phyloP scores from a whole-genome alignment of 2,797 vertebrate genomes.

The Rhodeus uyekii region DNA sequence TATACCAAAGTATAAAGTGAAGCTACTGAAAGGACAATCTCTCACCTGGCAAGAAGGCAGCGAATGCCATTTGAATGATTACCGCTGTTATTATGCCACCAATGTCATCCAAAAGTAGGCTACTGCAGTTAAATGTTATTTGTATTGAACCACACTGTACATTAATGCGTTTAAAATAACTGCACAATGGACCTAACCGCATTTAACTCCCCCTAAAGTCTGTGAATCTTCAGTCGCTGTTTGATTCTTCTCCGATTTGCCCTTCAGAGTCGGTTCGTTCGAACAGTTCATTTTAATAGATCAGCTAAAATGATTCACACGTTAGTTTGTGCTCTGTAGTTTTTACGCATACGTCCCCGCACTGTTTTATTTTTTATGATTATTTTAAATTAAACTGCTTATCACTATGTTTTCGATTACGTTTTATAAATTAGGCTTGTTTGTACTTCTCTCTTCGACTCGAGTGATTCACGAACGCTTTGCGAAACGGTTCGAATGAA shows the following conservation, averaged over 20 bases:
- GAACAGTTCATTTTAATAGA: not conserved
- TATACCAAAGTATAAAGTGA: not conserved
- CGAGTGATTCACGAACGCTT: not conserved
- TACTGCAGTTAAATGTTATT: not conserved
- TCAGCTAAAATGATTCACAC: not conserved
- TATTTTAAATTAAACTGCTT: not conserved
- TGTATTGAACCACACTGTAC: too few relatives aligned
- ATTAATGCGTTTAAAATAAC: not conserved
- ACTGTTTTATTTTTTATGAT: not conserved
- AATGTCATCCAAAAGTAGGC: not conserved
- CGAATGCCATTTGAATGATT: not conserved
- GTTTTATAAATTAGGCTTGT: not conserved
- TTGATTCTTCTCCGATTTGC: not conserved
- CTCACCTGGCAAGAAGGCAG: not conserved
- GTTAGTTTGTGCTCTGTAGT: not conserved
- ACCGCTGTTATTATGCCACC: not conserved
- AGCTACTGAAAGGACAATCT: not conserved
- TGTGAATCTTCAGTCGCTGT: not conserved
- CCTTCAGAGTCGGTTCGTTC: not conserved
- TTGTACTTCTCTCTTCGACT: not conserved
- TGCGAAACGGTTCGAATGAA: slow-evolving; percentile 1
- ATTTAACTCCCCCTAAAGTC: not conserved
- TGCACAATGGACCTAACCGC: not conserved
- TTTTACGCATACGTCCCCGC: not conserved
- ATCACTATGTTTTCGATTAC: not conserved